Conservation (phyloP, 2,113 vertebrate genomes). For the Lontra canadensis region DNA sequence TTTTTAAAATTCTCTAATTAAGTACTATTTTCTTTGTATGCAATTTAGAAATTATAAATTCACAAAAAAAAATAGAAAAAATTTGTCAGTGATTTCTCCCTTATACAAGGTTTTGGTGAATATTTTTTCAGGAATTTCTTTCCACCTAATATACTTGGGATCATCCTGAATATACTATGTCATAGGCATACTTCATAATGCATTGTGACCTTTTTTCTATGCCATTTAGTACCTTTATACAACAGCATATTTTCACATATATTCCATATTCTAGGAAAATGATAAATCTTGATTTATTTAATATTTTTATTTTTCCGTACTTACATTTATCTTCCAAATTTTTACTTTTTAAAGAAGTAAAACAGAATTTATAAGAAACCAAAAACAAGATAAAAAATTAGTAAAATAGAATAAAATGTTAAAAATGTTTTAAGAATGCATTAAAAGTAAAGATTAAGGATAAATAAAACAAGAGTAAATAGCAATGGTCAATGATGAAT, state of each 20-base stretch:
- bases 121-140: neutral
- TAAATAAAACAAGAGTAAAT: neutral
- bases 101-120: neutral
- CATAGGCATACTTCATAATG: neutral
- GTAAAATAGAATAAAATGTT: neutral
- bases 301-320: neutral
- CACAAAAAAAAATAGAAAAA: neutral
- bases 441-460: neutral
- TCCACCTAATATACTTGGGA: no score
- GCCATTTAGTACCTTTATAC: neutral
- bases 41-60: neutral
- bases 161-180: neutral
- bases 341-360: neutral
- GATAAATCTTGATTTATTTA: neutral
- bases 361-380: neutral
- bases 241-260: neutral
- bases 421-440: neutral
- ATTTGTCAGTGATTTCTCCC: neutral
- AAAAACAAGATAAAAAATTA: neutral
- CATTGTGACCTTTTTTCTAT: neutral
- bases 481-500: neutral
- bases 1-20: neutral
- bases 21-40: neutral
- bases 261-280: neutral
- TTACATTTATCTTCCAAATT: neutral